phyloP scores from a whole-genome alignment of 2,113 vertebrate species.

The Canis aureus region DNA sequence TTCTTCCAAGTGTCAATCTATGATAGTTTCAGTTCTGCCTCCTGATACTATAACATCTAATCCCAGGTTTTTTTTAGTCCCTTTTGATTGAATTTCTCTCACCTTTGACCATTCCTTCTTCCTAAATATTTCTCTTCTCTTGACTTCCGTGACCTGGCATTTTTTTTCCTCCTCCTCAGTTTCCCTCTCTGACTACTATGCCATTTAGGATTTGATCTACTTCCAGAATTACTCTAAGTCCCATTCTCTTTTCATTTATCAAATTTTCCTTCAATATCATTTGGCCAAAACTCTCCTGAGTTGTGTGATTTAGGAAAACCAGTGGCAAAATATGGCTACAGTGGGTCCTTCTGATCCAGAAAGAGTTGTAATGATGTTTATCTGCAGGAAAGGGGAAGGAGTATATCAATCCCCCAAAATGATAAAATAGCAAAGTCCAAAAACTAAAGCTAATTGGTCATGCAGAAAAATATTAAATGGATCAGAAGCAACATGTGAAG shows the following conservation, averaged over 20 bases:
- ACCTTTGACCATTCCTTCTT: neutral
- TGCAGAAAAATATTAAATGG: neutral
- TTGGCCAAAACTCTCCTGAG: neutral
- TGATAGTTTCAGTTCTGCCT: neutral
- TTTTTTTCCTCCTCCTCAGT: neutral
- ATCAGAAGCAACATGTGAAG: neutral
- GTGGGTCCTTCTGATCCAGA: neutral
- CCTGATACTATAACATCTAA: neutral
- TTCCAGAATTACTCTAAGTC: neutral
- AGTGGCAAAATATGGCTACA: neutral
- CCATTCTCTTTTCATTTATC: neutral
- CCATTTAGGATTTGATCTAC: neutral
- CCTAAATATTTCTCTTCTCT: neutral
- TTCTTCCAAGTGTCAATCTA: neutral
- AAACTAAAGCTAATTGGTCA: neutral
- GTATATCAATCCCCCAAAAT: neutral
- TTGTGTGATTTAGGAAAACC: neutral
- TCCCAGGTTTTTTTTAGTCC: neutral
- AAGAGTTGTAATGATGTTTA: neutral
- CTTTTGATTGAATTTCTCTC: neutral
- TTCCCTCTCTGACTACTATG: neutral
- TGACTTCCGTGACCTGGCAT: neutral
- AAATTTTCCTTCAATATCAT: neutral
- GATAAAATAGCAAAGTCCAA: neutral
- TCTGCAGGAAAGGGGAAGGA: neutral